phyloP scores from a whole-genome alignment of 2,797 vertebrate genomes.

The Sebastes wilsoni region DNA sequence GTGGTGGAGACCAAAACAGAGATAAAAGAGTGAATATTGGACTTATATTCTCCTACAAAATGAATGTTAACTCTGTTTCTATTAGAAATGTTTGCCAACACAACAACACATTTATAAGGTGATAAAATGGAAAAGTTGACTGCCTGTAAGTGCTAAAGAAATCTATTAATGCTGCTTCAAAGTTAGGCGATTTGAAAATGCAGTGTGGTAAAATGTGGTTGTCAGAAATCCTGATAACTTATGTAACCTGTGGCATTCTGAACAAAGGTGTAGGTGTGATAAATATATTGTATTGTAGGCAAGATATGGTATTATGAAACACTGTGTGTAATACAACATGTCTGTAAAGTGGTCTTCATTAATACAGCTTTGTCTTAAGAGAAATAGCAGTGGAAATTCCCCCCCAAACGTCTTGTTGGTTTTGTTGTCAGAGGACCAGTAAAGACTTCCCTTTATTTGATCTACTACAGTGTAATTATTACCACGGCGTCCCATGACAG shows the following conservation, averaged over 20 bases:
- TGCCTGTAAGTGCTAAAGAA: neutral
- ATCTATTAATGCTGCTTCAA: neutral
- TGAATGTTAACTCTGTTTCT: neutral
- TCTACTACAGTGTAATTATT: conserved; percentile 11
- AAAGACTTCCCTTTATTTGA: conserved; percentile 41
- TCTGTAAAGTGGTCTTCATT: neutral
- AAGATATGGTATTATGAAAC: neutral
- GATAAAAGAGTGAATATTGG: neutral
- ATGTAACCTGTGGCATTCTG: neutral
- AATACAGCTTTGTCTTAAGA: neutral
- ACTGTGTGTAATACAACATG: neutral
- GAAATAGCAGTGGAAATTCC: conserved; percentile 28
- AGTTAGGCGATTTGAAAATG: neutral
- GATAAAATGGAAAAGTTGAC: neutral
- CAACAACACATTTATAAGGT: neutral
- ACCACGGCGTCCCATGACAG: neutral
- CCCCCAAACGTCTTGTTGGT: neutral
- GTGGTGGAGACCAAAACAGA: conserved; percentile 13
- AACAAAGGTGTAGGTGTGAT: neutral
- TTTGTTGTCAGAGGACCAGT: neutral
- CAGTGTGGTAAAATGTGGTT: neutral
- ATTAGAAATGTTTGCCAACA: neutral
- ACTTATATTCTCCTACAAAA: neutral
- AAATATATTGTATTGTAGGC: neutral
- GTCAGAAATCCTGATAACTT: neutral